These are phyloP conservation scores for Sebastes iracundus DNA, from an alignment of 2,797 vertebrate species.

Conservation along the genomic window DNA sequence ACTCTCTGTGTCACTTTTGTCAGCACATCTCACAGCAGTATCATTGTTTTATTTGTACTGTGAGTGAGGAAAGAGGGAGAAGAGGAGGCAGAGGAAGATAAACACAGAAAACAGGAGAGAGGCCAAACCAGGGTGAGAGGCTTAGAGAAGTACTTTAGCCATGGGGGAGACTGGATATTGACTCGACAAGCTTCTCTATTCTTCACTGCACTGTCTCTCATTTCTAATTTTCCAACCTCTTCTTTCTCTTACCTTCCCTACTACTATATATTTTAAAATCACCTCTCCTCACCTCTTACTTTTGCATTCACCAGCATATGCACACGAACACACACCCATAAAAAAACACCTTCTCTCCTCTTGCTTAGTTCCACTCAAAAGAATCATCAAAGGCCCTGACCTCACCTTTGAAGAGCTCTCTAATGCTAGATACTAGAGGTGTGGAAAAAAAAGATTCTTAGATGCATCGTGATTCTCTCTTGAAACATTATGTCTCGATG, in stretches of 20 bases:
- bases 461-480: not conserved
- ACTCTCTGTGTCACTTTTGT: not conserved
- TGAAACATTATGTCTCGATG: not conserved
- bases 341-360: not conserved
- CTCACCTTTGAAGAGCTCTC: constrained; percentile 30
- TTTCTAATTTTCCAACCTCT: not conserved
- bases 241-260: constrained; percentile 15
- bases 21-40: not conserved
- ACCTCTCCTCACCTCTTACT: not conserved
- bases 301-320: not conserved
- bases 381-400: constrained; percentile 19
- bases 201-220: constrained; percentile 33
- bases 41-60: not conserved
- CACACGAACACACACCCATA: not conserved
- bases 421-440: not conserved
- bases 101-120: constrained; percentile 38
- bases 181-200: constrained; percentile 50
- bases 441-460: not conserved
- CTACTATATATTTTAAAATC: constrained; percentile 35
- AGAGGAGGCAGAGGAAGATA: constrained; percentile 24
- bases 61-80: not conserved
- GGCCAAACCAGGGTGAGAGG: constrained; percentile 36
- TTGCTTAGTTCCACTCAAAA: constrained; percentile 1
- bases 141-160: constrained; percentile 59
- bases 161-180: constrained; percentile 58